Base-by-base conservation (phyloP, 2,113 vertebrate genomes). In the Erinaceus europaeus region DNA sequence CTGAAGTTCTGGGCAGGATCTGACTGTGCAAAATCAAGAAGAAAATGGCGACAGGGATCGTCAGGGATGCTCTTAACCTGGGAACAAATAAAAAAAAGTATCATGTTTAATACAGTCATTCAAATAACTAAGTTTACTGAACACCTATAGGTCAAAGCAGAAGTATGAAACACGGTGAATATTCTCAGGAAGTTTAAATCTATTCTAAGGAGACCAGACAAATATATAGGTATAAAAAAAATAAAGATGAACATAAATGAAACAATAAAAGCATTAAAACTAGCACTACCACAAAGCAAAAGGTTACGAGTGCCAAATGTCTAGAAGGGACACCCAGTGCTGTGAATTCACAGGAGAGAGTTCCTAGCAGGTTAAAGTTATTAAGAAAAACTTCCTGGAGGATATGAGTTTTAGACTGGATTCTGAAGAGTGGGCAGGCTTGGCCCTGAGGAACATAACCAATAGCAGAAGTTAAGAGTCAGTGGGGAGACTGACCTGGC, bases 11-110 rank as follows among this genome's bases (percentile, higher is more conserved):
- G 97, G 85, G 98, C 97, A 92, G 98, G 98, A 94, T 99, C 98
- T 98, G 98, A 99, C 86, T 97, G 96, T 81, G 98, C 98, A 96
- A 99, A 98, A 91, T 98, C 94, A 92, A 98, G 97, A 88, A 99
- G 98, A 96, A 99, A 98, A 94, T 95, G 95, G 93, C 92, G 90
- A 97, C 97, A 96, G 80, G 97, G 96, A 5, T 98, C 97, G 1
- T 93, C 95, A 84, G 96, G 96, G 94, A 96, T 96, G 65, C 90
- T 68, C 69, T 95, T 96, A 78, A 92, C 96, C 98, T 99, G 93
- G 44, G 84, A 94, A 93, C 44, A 91, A 78, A 1, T 83, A 73
- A 52, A 71, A 42, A 85, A 68, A 79, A 42, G 48, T 52, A 90
- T 64, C 53, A 79, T 2, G 11, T 68, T 90, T 89, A 87, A 85